A percentile compares a stretch with the other conserved stretches of the same genome.
Evolutionary conservation across 2,888 invertebrate genomes (phyloP).

Genomic region (Papilio demoleus): DNA sequence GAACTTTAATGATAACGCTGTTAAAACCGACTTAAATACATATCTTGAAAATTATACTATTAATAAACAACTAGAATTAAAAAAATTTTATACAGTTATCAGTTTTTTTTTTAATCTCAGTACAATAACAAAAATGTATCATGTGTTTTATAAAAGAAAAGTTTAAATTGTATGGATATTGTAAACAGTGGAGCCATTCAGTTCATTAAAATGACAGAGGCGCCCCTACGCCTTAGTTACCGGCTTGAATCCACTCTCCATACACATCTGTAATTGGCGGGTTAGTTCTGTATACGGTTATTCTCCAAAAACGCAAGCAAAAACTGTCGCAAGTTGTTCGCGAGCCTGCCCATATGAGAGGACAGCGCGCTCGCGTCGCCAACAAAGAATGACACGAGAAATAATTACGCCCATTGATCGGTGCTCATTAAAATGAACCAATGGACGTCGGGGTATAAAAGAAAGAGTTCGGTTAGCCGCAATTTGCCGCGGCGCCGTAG

Average conservation of each 20-base stretch:
- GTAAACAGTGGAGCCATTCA: constrained; percentile 41
- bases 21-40: not conserved
- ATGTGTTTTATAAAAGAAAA: not conserved
- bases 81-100: too few relatives aligned
- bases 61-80: too few relatives aligned
- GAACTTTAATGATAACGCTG: not conserved
- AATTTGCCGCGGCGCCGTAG: constrained; percentile 77
- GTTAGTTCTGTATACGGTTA: constrained; percentile 64
- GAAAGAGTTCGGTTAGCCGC: constrained; percentile 65
- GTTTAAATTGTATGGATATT: not conserved
- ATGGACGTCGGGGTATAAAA: constrained; percentile 69
- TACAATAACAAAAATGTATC: too few relatives aligned
- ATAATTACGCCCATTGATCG: constrained; percentile 82
- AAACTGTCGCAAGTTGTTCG: constrained; percentile 57
- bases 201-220: constrained; percentile 67
- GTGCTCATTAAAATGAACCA: constrained; percentile 78
- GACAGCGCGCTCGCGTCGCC: constrained; percentile 70
- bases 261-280: constrained; percentile 67
- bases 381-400: constrained; percentile 78
- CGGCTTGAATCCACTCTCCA: constrained; percentile 51
- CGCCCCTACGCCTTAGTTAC: constrained; percentile 63
- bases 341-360: constrained; percentile 61
- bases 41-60: too few relatives aligned
- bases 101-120: too few relatives aligned
- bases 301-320: constrained; percentile 72